Evolutionary conservation across 2,888 invertebrate species (phyloP).

Genomic region (Sylvicola cinctus): DNA sequence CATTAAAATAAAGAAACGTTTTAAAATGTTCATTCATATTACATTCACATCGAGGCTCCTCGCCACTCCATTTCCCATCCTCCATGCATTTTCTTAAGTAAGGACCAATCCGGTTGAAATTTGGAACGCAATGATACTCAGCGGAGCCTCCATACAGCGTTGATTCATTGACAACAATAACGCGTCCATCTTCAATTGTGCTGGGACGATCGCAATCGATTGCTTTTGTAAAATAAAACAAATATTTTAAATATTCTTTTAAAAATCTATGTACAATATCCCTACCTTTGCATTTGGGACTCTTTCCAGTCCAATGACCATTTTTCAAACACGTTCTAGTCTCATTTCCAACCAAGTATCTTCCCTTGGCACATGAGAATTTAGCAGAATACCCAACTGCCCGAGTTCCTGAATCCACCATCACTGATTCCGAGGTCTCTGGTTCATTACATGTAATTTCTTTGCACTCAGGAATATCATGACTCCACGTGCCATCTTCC

Average conservation of each 20-base stretch:
- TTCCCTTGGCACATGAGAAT: slow-evolving; percentile 67
- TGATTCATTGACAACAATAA: slow-evolving; percentile 67
- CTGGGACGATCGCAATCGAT: slow-evolving; percentile 68
- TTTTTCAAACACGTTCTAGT: slow-evolving; percentile 53
- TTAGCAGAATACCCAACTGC: slow-evolving; percentile 62
- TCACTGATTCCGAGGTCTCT: slow-evolving; percentile 32
- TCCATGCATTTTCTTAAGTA: slow-evolving; percentile 67
- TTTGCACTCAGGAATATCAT: slow-evolving; percentile 59
- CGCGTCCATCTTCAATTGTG: slow-evolving; percentile 63
- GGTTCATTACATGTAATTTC: slow-evolving; percentile 66
- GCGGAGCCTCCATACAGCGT: slow-evolving; percentile 66
- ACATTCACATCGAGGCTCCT: slow-evolving; percentile 66
- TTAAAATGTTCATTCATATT: slow-evolving; percentile 8
- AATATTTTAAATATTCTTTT: slow-evolving; percentile 1
- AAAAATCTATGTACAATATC: slow-evolving; percentile 11
- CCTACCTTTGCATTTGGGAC: slow-evolving; percentile 65
- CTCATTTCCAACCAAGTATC: slow-evolving; percentile 56
- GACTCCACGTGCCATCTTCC: slow-evolving; percentile 82
- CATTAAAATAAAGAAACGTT: slow-evolving; percentile 3
- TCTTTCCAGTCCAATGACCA: slow-evolving; percentile 64
- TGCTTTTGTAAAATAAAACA: slow-evolving; percentile 30
- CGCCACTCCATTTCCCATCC: slow-evolving; percentile 71
- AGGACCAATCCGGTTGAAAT: slow-evolving; percentile 60
- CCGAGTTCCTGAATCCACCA: slow-evolving; percentile 39
- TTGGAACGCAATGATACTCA: slow-evolving; percentile 78